phyloP scores from a whole-genome alignment of 2,113 vertebrate species.

The Gallinago undulata region DNA sequence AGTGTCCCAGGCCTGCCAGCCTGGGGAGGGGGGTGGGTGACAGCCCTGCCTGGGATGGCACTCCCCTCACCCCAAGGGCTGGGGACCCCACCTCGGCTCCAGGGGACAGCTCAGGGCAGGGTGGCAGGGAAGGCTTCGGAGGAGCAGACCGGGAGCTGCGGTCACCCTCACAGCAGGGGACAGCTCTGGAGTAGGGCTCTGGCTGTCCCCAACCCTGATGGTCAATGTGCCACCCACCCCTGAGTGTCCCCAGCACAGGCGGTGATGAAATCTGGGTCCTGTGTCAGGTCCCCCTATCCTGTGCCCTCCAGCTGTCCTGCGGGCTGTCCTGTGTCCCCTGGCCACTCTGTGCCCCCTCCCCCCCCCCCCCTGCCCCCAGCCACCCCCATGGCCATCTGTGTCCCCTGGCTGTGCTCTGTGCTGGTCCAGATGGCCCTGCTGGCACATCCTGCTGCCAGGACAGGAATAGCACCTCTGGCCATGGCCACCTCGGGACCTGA shows the following conservation, averaged over 20 bases:
- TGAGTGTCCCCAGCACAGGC: neutral
- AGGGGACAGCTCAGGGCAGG: neutral
- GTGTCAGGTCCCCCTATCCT: neutral
- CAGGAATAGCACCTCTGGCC: neutral
- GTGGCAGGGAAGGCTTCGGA: accelerated
- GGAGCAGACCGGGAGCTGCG: accelerated
- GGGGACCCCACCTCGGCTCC: accelerated
- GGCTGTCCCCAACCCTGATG: accelerated
- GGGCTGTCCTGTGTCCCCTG: neutral
- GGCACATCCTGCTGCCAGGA: accelerated
- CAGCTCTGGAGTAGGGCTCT: neutral
- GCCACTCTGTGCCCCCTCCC: no score
- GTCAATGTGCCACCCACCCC: accelerated
- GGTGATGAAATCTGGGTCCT: accelerated
- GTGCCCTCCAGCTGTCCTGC: neutral
- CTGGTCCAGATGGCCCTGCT: accelerated
- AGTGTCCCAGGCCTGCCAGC: neutral
- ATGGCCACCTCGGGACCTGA: accelerated
- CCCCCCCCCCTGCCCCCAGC: no score
- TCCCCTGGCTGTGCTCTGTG: neutral
- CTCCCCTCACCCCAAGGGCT: accelerated
- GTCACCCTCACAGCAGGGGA: neutral
- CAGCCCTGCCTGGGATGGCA: neutral
- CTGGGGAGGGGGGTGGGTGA: neutral
- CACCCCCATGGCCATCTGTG: neutral